Conservation (phyloP, 1,140 invertebrate genomes). For the Trichonephila clavipes region DNA sequence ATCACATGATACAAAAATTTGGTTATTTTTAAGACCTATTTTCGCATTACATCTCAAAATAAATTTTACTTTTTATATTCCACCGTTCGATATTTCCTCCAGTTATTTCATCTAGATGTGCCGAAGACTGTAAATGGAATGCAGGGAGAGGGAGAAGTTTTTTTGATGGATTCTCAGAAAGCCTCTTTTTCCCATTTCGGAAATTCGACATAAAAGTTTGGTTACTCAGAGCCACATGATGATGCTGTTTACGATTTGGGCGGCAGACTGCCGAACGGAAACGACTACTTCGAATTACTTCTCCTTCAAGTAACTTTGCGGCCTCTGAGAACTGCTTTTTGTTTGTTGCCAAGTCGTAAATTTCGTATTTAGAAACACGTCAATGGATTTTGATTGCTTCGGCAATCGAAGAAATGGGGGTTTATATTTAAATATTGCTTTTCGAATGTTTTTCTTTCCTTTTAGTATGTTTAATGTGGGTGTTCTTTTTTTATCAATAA, state of each 20-base stretch:
- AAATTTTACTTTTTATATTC: neutral
- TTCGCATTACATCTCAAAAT: neutral
- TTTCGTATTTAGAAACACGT: constrained; percentile 18
- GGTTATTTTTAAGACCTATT: neutral
- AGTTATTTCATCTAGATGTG: constrained; percentile 16
- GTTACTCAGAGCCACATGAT: neutral
- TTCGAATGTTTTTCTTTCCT: neutral
- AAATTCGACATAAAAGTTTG: neutral
- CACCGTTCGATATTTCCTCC: neutral
- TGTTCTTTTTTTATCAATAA: too few relatives aligned
- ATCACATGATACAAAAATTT: too few relatives aligned
- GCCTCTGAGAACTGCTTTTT: neutral
- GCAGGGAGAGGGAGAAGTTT: neutral
- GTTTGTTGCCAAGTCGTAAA: neutral
- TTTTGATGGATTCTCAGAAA: neutral
- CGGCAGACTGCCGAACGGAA: neutral
- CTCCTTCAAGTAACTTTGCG: neutral
- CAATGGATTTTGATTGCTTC: neutral
- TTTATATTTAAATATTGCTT: neutral
- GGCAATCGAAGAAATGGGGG: neutral
- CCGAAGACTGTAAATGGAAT: neutral
- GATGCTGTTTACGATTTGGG: neutral
- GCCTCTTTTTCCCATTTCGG: neutral
- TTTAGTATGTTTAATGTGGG: too few relatives aligned
- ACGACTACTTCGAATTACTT: neutral